A percentile compares a stretch with the other conserved stretches of the same genome.
These are phyloP conservation scores for Myrmecobius fasciatus DNA, from an alignment of 2,113 vertebrate species.

Conservation along the genomic window DNA sequence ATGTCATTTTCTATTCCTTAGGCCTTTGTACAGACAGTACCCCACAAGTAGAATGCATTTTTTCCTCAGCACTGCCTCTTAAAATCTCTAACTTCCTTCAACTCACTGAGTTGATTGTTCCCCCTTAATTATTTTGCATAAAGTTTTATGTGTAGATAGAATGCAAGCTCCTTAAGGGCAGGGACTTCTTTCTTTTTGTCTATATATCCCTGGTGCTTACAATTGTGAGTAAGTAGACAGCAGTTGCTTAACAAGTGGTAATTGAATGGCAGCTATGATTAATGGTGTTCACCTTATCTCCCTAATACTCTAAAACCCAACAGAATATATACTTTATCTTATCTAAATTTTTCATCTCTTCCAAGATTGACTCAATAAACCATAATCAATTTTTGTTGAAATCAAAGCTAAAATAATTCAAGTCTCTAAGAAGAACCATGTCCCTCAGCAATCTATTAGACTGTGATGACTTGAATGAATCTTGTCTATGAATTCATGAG, in stretches of 20 bases:
- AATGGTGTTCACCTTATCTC: too few relatives aligned
- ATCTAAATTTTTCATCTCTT: too few relatives aligned
- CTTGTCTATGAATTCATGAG: too few relatives aligned
- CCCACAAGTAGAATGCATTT: background rate
- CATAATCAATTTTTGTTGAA: too few relatives aligned
- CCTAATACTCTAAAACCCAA: too few relatives aligned
- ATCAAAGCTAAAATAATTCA: too few relatives aligned
- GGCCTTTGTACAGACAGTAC: background rate
- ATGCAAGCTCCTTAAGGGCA: background rate
- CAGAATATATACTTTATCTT: too few relatives aligned
- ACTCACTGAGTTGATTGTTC: background rate
- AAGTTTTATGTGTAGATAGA: background rate
- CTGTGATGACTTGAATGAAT: too few relatives aligned
- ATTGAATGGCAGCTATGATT: too few relatives aligned
- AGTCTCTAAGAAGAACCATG: too few relatives aligned
- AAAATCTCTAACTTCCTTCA: background rate
- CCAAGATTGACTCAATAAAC: too few relatives aligned
- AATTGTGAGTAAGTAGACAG: background rate
- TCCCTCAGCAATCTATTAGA: too few relatives aligned
- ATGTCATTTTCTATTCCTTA: background rate
- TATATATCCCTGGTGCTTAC: background rate
- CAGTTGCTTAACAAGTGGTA: background rate
- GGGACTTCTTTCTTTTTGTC: background rate
- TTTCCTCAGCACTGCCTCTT: background rate
- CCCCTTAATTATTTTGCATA: background rate